These are phyloP conservation scores for Sclerurus mexicanus DNA, from an alignment of 2,113 vertebrate species.

Conservation along the genomic window DNA sequence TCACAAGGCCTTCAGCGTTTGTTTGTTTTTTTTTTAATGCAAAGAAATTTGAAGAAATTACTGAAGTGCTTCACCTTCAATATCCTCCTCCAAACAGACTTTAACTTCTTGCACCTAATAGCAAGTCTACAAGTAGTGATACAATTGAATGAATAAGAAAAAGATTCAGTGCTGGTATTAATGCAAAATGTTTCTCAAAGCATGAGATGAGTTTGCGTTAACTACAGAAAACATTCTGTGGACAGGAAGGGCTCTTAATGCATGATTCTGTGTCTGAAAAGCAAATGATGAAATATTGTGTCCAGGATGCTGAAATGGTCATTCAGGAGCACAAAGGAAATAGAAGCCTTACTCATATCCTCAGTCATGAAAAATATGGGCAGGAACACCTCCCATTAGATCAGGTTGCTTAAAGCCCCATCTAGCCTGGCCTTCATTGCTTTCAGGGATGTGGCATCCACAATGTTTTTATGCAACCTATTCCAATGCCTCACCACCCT, in stretches of 20 bases:
- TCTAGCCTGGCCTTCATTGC: background rate
- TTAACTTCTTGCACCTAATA: background rate
- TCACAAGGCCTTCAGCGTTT: background rate
- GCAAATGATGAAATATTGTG: background rate
- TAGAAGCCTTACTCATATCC: background rate
- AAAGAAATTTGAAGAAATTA: background rate
- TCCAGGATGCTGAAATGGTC: background rate
- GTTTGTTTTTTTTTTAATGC: background rate
- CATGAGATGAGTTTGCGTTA: background rate
- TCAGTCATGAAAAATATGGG: background rate
- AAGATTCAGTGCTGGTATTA: background rate
- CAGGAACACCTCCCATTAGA: background rate
- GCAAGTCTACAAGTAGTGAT: background rate
- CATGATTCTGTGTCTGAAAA: background rate
- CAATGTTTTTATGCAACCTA: background rate
- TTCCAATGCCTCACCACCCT: background rate
- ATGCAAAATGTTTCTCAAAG: background rate
- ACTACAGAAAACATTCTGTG: background rate
- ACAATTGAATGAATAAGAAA: background rate
- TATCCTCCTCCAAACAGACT: background rate
- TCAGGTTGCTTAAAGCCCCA: background rate
- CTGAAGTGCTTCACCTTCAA: background rate
- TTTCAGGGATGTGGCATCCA: background rate
- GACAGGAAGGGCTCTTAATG: background rate
- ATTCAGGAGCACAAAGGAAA: background rate